Conservation (phyloP, 2,113 vertebrate species). For the Istiophorus platypterus region DNA sequence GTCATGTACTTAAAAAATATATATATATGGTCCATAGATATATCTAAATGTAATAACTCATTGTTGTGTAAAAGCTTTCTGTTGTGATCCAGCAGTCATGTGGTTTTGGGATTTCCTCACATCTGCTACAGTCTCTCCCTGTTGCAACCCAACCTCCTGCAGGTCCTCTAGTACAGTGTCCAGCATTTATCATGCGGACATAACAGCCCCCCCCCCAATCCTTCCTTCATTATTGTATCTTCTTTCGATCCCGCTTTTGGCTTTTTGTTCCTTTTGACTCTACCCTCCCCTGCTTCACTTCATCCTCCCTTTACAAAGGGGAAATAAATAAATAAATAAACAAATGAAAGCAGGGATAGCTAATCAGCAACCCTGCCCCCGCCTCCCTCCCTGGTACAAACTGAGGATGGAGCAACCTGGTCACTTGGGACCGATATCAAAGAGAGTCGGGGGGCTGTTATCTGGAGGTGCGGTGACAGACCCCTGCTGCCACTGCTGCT, state of each 20-base stretch:
- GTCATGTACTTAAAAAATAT: too few species aligned
- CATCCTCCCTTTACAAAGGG: conserved; percentile 9
- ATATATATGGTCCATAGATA: too few species aligned
- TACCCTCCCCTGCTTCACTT: neutral
- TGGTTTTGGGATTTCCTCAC: too few species aligned
- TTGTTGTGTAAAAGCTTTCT: too few species aligned
- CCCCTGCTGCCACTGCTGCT: conserved; percentile 58
- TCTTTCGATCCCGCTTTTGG: neutral
- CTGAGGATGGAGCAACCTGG: conserved; percentile 43
- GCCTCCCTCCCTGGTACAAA: conserved; percentile 25
- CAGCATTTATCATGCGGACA: conserved; percentile 6
- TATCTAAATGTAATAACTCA: too few species aligned
- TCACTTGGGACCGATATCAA: conserved; percentile 65
- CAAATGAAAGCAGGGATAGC: neutral
- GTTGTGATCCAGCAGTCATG: too few species aligned
- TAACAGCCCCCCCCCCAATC: too few species aligned
- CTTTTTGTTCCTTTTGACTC: conserved; percentile 9
- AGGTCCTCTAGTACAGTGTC: neutral
- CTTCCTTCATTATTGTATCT: neutral
- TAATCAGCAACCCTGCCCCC: conserved; percentile 31
- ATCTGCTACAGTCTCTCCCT: neutral
- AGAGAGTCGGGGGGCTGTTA: conserved; percentile 52
- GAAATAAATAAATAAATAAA: neutral
- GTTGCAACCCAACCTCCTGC: conserved; percentile 11
- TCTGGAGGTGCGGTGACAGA: conserved; percentile 67